Conservation (phyloP, 23 tunicate species). For the Botrylloides violaceus region DNA sequence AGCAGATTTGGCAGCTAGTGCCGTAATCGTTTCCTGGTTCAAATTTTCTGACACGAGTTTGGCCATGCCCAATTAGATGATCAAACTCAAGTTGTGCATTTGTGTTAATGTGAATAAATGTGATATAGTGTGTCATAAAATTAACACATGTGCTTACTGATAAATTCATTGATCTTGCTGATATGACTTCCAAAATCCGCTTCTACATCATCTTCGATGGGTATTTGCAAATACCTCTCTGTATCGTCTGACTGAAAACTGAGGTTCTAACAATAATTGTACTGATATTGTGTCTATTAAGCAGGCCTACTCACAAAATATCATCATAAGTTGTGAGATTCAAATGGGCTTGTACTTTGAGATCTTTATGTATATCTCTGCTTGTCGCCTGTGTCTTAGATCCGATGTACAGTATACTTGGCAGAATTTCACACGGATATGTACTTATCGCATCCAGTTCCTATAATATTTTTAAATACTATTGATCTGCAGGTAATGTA, state of each 20-base stretch:
- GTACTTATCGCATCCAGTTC: conserved; percentile 63
- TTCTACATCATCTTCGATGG: conserved; percentile 52
- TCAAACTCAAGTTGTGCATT: too few relatives aligned
- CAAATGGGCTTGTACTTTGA: conserved; percentile 74
- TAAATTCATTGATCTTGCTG: conserved; percentile 44
- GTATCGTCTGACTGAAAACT: conserved; percentile 39
- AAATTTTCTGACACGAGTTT: too few relatives aligned
- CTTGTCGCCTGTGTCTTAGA: conserved; percentile 55
- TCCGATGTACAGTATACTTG: conserved; percentile 81
- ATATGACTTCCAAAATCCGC: conserved; percentile 33
- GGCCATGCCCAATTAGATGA: too few relatives aligned
- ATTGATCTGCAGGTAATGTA: too few relatives aligned
- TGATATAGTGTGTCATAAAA: too few relatives aligned
- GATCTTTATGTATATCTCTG: conserved; percentile 50
- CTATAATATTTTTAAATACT: too few relatives aligned
- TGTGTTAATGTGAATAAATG: too few relatives aligned
- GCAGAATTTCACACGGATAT: conserved; percentile 77
- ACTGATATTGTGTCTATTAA: background rate
- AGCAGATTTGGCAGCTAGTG: too few relatives aligned
- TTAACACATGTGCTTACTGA: conserved; percentile 62
- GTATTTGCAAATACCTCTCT: conserved; percentile 41
- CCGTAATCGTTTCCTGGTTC: too few relatives aligned
- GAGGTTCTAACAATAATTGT: background rate
- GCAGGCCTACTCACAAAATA: conserved; percentile 33
- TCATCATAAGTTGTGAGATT: conserved; percentile 46